These are phyloP conservation scores for Archivesica marissinica DNA, from an alignment of 1,140 invertebrate species.

Conservation along the genomic window DNA sequence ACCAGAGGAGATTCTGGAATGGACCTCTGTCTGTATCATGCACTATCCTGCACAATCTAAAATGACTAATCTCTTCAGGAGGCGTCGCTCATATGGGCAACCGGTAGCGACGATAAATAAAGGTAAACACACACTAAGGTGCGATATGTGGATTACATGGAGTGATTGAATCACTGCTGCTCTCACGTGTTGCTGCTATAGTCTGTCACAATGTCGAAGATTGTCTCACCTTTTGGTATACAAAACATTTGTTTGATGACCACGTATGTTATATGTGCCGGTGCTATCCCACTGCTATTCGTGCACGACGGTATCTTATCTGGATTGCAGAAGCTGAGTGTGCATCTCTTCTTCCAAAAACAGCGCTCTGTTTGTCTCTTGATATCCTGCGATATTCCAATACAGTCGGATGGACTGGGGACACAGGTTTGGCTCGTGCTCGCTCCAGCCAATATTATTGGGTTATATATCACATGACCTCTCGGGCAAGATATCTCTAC, in stretches of 20 bases:
- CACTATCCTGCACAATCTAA: too few species aligned
- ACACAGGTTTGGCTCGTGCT: constrained; percentile 8
- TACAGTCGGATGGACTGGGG: not conserved
- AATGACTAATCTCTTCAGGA: too few species aligned
- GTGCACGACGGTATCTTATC: not conserved
- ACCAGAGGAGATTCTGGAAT: too few species aligned
- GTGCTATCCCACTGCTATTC: not conserved
- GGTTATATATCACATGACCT: constrained; percentile 29
- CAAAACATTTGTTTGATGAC: constrained; percentile 23
- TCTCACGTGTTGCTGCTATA: too few species aligned
- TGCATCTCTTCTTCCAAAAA: constrained; percentile 31
- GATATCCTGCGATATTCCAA: not conserved
- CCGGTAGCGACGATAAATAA: too few species aligned
- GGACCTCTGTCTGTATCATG: too few species aligned
- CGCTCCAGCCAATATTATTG: constrained; percentile 11
- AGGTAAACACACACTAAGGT: too few species aligned
- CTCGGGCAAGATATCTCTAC: constrained; percentile 24
- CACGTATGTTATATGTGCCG: constrained; percentile 14
- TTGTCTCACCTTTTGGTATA: constrained; percentile 44
- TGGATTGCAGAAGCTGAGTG: not conserved
- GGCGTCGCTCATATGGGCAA: too few species aligned
- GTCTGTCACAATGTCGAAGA: too few species aligned
- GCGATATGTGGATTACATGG: too few species aligned
- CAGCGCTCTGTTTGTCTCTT: constrained; percentile 27
- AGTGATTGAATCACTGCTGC: too few species aligned